phyloP scores from a whole-genome alignment of 1,140 invertebrate species.

The Drosophila pachea region DNA sequence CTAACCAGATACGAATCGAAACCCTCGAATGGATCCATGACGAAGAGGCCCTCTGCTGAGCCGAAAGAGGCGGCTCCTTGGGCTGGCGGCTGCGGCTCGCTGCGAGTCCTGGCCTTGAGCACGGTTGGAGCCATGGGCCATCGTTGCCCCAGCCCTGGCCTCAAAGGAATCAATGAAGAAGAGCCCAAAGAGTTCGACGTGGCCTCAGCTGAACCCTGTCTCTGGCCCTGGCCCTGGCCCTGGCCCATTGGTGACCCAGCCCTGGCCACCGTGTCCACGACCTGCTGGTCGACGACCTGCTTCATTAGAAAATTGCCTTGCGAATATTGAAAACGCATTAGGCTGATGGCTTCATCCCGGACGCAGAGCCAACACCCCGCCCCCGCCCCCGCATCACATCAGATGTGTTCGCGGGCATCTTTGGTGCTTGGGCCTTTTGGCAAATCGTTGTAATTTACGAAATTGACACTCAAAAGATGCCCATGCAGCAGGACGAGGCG shows the following conservation, averaged over 20 bases:
- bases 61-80: neutral
- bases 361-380: too few species aligned
- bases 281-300: too few species aligned
- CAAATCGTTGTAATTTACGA: constrained; percentile 77
- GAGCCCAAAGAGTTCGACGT: too few species aligned
- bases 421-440: constrained; percentile 35
- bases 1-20: constrained; percentile 30
- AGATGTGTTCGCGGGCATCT: neutral
- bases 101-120: too few species aligned
- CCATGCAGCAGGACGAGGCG: constrained; percentile 4
- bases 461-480: constrained; percentile 76
- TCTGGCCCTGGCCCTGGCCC: too few species aligned
- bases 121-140: too few species aligned
- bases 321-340: constrained; percentile 71
- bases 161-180: too few species aligned
- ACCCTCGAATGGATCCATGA: constrained; percentile 32
- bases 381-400: too few species aligned
- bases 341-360: constrained; percentile 61
- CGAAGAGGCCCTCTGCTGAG: neutral
- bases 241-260: too few species aligned
- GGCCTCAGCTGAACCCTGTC: too few species aligned
- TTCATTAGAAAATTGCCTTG: constrained; percentile 63
- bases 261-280: too few species aligned
- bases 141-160: too few species aligned
- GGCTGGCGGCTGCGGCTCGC: neutral